phyloP scores from a whole-genome alignment of 2,113 vertebrate species.

The Oncorhynchus gorbuscha region DNA sequence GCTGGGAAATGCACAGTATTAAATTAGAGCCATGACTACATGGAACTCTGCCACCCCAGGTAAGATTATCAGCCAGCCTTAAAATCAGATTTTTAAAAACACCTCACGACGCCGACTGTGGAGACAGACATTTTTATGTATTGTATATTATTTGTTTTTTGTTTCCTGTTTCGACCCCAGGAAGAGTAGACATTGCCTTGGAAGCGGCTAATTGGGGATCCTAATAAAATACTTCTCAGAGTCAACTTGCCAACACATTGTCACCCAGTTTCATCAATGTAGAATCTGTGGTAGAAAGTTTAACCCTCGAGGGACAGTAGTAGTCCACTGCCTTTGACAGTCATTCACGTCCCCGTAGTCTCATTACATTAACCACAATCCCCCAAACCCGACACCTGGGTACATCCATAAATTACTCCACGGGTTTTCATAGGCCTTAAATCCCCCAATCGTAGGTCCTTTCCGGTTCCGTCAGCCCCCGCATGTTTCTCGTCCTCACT shows the following conservation, averaged over 20 bases:
- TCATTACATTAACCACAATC: slow-evolving; percentile 8
- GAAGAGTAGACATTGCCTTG: no score
- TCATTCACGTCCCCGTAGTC: neutral
- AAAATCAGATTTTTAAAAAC: no score
- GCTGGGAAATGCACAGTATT: no score
- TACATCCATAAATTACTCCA: neutral
- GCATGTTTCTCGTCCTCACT: slow-evolving; percentile 36
- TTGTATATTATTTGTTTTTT: no score
- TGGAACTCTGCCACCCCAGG: no score
- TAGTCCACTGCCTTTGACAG: neutral
- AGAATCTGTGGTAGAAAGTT: slow-evolving; percentile 6
- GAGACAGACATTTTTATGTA: no score
- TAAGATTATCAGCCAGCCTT: no score
- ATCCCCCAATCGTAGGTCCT: neutral
- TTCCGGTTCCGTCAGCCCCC: slow-evolving; percentile 4
- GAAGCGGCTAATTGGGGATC: no score
- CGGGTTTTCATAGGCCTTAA: neutral
- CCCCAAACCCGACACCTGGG: neutral
- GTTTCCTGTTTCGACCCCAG: no score
- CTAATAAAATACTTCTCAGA: neutral
- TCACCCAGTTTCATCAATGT: neutral
- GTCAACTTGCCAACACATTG: neutral
- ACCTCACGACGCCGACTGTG: no score
- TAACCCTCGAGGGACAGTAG: neutral
- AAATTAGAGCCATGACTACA: no score